Percentiles rank a stretch among this genome's conserved stretches.
phyloP scores from a whole-genome alignment of 2,888 invertebrate species.

The Cabera pusaria region DNA sequence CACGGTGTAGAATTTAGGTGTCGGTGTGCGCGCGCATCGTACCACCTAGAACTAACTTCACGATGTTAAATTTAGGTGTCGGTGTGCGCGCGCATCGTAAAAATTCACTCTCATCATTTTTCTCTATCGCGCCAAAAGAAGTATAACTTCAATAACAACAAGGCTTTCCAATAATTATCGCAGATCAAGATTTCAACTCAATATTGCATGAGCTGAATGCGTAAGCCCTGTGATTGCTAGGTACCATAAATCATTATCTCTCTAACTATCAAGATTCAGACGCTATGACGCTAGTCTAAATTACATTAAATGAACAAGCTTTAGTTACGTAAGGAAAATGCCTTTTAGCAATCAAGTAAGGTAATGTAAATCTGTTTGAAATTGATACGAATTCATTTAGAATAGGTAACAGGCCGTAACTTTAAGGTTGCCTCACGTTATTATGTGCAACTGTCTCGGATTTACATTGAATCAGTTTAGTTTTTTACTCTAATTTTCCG shows the following conservation, averaged over 20 bases:
- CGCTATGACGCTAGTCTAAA: constrained; percentile 22
- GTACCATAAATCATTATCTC: constrained; percentile 20
- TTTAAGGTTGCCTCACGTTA: constrained; percentile 8
- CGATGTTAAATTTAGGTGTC: too few species aligned
- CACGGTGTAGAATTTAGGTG: too few species aligned
- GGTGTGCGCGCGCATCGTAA: too few species aligned
- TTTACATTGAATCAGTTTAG: too few species aligned
- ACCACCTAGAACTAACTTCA: too few species aligned
- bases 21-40: too few species aligned
- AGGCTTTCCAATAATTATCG: constrained; percentile 14
- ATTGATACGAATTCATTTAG: constrained; percentile 28
- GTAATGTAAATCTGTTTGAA: constrained; percentile 29
- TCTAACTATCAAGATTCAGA: constrained; percentile 21
- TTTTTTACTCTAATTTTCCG: too few species aligned
- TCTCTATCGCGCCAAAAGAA: too few species aligned
- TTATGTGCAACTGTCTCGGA: too few species aligned
- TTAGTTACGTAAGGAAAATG: constrained; percentile 26
- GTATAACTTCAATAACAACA: constrained; percentile 14
- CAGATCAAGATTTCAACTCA: constrained; percentile 12
- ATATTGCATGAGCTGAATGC: constrained; percentile 18
- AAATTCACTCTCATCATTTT: too few species aligned
- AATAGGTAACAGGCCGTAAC: constrained; percentile 17
- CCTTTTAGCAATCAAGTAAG: constrained; percentile 23
- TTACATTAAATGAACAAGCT: constrained; percentile 19
- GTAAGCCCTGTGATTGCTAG: constrained; percentile 23